Base-by-base conservation (phyloP, 2,797 vertebrate genomes). In the Lacerta viridis region DNA sequence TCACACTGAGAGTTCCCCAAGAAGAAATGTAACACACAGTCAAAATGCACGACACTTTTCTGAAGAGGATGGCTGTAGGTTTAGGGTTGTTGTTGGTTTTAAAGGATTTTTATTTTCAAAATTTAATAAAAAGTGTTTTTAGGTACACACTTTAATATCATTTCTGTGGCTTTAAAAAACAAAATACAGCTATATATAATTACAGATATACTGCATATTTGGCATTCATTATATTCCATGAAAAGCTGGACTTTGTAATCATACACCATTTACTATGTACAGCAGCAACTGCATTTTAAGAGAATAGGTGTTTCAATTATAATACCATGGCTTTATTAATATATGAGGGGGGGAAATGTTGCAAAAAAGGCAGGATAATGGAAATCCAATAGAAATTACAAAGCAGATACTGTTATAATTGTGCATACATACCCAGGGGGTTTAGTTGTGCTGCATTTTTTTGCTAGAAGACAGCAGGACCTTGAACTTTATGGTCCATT, bases 151-250 rank as follows among this genome's bases (percentile, higher is more conserved):
- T 97, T 97, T 97, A 97, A 97, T 97, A 97, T 96, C 96, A 94
- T 96, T 97, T 97, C 96, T 97, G 95, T 97, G 96, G 87, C 88
- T 96, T 97, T 96, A 79, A 84, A 77, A 68, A 75, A 96, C 96
- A 97, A 96, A 97, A 97, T 97, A 97, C 96, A 97, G 95, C 95
- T 96, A 96, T 96, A 96, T 96, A 96, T 96, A 97, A 96, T 96
- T 96, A 96, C 92, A 96, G 95, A 95, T 96, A 97, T 95, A 96
- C 95, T 90, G 96, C 91, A 95, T 91, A 94, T 96, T 96, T 91
- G 95, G 91, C 91, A 95, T 97, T 97, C 95, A 96, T 93, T 95
- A 93, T 94, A 94, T 92, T 89, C 59, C 90, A 96, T 93, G 95
- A 96, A 93, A 97, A 95, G 93, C 92, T 96, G 96, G 89, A 91